A percentile compares a stretch with the other conserved stretches of the same genome.
Conservation (phyloP, 1,140 invertebrate species). For the Odontomachus brunneus region DNA sequence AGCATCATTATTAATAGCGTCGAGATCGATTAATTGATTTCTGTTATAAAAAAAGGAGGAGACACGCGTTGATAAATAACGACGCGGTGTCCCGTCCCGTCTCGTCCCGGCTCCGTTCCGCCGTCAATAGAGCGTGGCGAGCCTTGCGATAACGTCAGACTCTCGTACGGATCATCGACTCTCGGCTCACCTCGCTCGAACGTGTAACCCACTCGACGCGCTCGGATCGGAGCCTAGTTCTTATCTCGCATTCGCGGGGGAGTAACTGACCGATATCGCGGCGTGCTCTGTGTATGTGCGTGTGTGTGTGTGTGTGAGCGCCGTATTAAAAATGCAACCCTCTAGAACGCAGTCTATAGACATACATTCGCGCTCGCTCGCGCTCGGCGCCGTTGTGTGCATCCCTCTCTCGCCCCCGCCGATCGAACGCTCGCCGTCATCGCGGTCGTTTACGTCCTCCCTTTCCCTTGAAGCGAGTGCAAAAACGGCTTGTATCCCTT, state of each 20-base stretch:
- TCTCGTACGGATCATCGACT: conserved; percentile 63
- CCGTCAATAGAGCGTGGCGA: conserved; percentile 53
- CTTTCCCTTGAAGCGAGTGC: too few relatives aligned
- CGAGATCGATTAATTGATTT: conserved; percentile 73
- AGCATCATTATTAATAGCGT: conserved; percentile 61
- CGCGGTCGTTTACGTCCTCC: background rate
- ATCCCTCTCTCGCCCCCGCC: background rate
- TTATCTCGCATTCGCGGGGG: conserved; percentile 28
- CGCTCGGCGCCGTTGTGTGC: background rate
- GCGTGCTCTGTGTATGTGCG: too few relatives aligned
- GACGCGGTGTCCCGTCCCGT: background rate
- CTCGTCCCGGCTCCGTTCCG: conserved; percentile 28
- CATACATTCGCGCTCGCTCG: conserved; percentile 17
- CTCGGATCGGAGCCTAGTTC: conserved; percentile 36
- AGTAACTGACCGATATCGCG: conserved; percentile 69
- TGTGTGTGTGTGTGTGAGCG: too few relatives aligned
- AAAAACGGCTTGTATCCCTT: too few relatives aligned
- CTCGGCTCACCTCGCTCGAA: conserved; percentile 25
- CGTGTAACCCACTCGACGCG: background rate
- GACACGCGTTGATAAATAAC: conserved; percentile 60
- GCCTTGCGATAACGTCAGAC: conserved; percentile 7
- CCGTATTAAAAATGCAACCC: conserved; percentile 67
- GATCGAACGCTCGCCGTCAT: conserved; percentile 41
- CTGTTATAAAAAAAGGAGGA: conserved; percentile 66
- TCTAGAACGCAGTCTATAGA: conserved; percentile 56